Base-by-base conservation (phyloP, 2,797 vertebrate genomes). In the Catharus ustulatus region DNA sequence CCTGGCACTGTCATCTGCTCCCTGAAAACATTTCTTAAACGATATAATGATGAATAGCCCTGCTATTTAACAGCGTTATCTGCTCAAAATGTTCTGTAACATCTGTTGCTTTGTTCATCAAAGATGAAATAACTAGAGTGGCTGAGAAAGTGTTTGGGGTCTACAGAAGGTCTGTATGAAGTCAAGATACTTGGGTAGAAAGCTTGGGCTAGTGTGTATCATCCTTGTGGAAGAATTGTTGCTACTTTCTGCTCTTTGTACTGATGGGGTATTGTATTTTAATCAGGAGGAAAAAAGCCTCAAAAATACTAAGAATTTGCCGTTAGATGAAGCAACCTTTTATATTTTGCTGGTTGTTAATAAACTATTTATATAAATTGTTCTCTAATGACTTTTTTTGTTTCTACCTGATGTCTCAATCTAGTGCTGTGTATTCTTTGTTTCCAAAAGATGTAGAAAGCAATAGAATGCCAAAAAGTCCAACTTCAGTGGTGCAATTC, bases 1-100 rank as follows among this genome's bases (percentile, higher is more conserved):
- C 93, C 94, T 91, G 93, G 54, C 74, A 46, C 69, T 68, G 89
- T 92, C 84, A 89, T 87, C 81, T 83, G 67, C 75, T 66, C 45
- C 52, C 90, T 68, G 81, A 72, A 92, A 92, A 66, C 54, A 27
- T 89, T 77, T 90, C 64, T 90, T 80, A 80, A 85, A 66, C 55
- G n/a, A 42, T 92, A 51, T 1, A 16, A 13, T 80, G 84, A 89
- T 92, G 92, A 92, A 77, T 82, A 74, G 12, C 61, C 40, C 54
- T 87, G 75, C 81, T 89, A 5, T 92, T 89, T 89, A 95, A 71
- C 81, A 34, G 30, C 74, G 36, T 85, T 89, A 43, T 55, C 57
- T 0, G 0, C 52, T 90, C 68, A 75, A 3, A 91, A 57, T 75
- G 48, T 72, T 86, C 74, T 66, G 40, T 64, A 84, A 75, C 76